Base-by-base conservation (phyloP, 2,888 invertebrate genomes). In the Halocaridina rubra region DNA sequence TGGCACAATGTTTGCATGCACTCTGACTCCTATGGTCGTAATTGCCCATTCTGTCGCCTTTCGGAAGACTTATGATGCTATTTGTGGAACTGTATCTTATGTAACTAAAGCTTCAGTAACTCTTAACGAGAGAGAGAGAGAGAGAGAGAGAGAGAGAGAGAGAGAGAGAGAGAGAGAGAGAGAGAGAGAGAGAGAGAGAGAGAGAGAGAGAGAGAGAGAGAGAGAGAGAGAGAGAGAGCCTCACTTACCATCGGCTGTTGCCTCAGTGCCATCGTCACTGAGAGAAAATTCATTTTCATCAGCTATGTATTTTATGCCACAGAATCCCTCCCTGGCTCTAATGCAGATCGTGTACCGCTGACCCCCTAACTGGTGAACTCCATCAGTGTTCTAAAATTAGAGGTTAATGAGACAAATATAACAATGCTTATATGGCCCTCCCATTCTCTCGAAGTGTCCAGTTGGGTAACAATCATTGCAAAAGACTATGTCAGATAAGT, bases 271-370 rank as follows among this genome's bases (percentile, higher is more conserved):
- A 5, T 76, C 39, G 1, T 29, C 39, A 10, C 67, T 32, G 2
- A 82, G 30, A 3, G 77, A 77, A 61, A 82, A 82, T 2, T 19
- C 19, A n/a, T n/a, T n/a, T 22, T 75, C 53, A 1, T 78, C 77
- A 22, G 75, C 39, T 8, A 57, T 59, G 24, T 86, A 86, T 24
- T 71, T 79, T 10, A 86, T 76, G 19, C 86, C 86, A 24, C 86
- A 86, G 64, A 86, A 86, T 3, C 86, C 86, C 53, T 81, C 82
- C 61, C 76, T 69, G n/a, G 86, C 76, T 8, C 76, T 57, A 1
- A 86, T 61, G 33, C 86, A 86, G 32, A 78, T 39, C 24, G 82
- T 71, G 71, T 86, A 86, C 8, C 53, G 59, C 80, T 86, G 86
- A 5, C 10, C n/a, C 10, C 75, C 86, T n/a, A 86, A 71, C n/a